Percentiles rank a stretch among this genome's conserved stretches.
Conservation (phyloP, 2,797 vertebrate genomes). For the Muscicapa striata region DNA sequence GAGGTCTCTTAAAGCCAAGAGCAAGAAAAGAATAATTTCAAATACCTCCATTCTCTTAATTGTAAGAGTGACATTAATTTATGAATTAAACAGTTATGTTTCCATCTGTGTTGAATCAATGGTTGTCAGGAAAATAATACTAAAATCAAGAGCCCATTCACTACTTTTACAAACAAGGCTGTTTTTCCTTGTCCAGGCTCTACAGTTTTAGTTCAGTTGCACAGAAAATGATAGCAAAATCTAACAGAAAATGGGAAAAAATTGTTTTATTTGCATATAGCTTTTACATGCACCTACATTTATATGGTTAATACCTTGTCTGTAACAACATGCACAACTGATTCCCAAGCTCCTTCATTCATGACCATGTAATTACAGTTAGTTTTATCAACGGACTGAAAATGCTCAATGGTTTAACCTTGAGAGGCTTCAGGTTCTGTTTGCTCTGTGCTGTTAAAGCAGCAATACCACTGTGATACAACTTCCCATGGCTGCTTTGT, state of each 20-base stretch:
- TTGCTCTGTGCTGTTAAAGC: background rate
- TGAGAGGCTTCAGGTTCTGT: background rate
- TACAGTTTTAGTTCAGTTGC: background rate
- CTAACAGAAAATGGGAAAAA: background rate
- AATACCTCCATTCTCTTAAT: background rate
- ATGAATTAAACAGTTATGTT: background rate
- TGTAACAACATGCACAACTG: background rate
- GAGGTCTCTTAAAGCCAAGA: background rate
- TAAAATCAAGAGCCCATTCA: background rate
- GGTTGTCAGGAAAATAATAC: background rate
- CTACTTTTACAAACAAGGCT: background rate
- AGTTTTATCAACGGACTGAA: background rate
- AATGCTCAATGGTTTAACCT: background rate
- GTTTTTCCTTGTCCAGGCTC: background rate
- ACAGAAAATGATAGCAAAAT: background rate
- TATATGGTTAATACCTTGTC: background rate
- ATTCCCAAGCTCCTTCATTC: background rate
- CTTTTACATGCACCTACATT: background rate
- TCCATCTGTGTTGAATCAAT: background rate
- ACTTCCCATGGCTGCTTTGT: fast-evolving
- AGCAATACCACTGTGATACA: fast-evolving
- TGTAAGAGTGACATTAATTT: background rate
- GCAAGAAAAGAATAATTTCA: background rate
- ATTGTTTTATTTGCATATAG: background rate
- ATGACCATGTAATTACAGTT: background rate